These are phyloP conservation scores for Desmophyllum pertusum DNA, from an alignment of 92 coral and sea anemone genomes.

Conservation along the genomic window DNA sequence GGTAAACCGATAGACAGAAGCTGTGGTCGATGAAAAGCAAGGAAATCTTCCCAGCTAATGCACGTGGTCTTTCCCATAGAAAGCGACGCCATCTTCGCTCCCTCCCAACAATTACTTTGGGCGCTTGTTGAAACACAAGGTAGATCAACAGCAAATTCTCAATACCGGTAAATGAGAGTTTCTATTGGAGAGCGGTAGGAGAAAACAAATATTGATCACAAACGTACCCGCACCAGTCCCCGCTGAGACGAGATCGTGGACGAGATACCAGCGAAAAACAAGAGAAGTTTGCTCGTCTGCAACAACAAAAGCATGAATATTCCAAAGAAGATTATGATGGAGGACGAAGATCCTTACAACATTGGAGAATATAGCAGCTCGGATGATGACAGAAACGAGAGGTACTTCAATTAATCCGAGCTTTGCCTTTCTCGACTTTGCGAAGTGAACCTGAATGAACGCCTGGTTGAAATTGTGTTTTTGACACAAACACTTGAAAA, in stretches of 20 bases:
- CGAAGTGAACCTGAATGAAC: slow-evolving; percentile 8
- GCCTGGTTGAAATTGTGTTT: slow-evolving; percentile 32
- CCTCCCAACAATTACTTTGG: slow-evolving; percentile 22
- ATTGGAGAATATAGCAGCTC: slow-evolving; percentile 83
- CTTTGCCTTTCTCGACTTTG: slow-evolving; percentile 4
- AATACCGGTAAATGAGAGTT: not conserved
- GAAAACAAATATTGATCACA: slow-evolving; percentile 16
- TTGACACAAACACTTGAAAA: slow-evolving; percentile 5
- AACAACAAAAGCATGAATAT: slow-evolving; percentile 43
- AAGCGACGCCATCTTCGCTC: slow-evolving; percentile 56
- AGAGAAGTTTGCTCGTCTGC: not conserved
- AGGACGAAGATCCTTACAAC: slow-evolving; percentile 71
- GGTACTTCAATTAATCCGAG: slow-evolving; percentile 59
- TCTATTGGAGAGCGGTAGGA: not conserved
- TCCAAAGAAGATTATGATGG: slow-evolving; percentile 38
- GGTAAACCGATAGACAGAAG: slow-evolving; percentile 84
- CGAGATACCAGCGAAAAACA: not conserved
- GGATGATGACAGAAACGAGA: slow-evolving; percentile 70
- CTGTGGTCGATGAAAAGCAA: slow-evolving; percentile 75
- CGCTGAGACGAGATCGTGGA: slow-evolving; percentile 16
- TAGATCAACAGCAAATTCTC: slow-evolving; percentile 28
- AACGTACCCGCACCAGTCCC: slow-evolving; percentile 24
- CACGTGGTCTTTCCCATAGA: slow-evolving; percentile 62
- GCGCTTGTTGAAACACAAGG: slow-evolving; percentile 10
- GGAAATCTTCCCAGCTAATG: slow-evolving; percentile 78